A percentile compares a stretch with the other conserved stretches of the same genome.
Evolutionary conservation across 2,888 invertebrate species (phyloP).

Genomic region (Plagodis dolabraria): DNA sequence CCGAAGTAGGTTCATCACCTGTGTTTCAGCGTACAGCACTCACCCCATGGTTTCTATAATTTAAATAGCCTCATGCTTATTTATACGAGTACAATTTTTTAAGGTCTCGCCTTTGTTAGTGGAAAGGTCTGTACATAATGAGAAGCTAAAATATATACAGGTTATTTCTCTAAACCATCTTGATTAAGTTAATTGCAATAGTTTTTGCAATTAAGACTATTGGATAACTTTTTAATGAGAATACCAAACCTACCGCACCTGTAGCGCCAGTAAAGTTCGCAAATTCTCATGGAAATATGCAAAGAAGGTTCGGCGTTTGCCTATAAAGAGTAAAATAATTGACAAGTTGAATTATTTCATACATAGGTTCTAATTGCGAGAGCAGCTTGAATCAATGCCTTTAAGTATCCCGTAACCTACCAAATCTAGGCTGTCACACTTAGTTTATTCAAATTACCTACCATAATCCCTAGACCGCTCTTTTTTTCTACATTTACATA

Average conservation of each 20-base stretch:
- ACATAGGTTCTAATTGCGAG: conserved; percentile 35
- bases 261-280: conserved; percentile 5
- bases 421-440: conserved; percentile 32
- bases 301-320: conserved; percentile 15
- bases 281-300: conserved; percentile 21
- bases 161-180: conserved; percentile 1
- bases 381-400: conserved; percentile 32
- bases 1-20: too few species aligned
- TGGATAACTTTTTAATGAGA: conserved; percentile 5
- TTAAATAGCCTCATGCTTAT: too few species aligned
- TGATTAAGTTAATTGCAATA: conserved; percentile 10
- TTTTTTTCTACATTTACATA: conserved; percentile 38
- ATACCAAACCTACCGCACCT: conserved; percentile 20
- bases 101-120: neutral
- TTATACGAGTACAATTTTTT: neutral
- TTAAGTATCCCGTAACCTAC: conserved; percentile 31
- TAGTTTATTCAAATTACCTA: conserved; percentile 33
- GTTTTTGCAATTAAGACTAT: conserved; percentile 1
- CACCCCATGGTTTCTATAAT: neutral
- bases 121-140: too few species aligned
- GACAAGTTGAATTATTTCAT: conserved; percentile 39
- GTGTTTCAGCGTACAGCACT: neutral
- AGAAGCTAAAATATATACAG: too few species aligned
- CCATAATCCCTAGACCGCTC: conserved; percentile 35
- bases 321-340: conserved; percentile 36